These are phyloP conservation scores for Equus przewalskii DNA, from an alignment of 2,113 vertebrate genomes.

Conservation along the genomic window DNA sequence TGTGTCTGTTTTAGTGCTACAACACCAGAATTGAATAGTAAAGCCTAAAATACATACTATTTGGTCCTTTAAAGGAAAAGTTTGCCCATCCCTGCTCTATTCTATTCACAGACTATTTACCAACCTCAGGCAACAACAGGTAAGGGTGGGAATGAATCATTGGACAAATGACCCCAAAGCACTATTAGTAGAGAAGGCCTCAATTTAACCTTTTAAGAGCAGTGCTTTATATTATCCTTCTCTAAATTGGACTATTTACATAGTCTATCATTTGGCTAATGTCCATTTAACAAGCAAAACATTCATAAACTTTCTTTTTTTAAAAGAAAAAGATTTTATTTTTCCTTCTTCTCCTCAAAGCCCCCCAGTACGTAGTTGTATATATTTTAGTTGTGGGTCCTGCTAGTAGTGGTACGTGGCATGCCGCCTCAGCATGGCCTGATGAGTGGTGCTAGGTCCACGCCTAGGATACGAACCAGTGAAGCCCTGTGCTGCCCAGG, in stretches of 20 bases:
- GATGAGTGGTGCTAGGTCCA: no score
- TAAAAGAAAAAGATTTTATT: no score
- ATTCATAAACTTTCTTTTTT: neutral
- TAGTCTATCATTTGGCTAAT: neutral
- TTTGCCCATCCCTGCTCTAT: neutral
- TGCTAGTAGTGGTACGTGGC: no score
- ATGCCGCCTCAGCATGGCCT: no score
- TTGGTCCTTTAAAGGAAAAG: neutral
- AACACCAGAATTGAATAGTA: neutral
- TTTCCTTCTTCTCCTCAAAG: no score
- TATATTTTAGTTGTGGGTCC: no score
- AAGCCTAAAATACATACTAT: slow-evolving; percentile 6
- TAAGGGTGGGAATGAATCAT: neutral
- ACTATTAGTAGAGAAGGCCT: neutral
- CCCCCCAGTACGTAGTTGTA: no score
- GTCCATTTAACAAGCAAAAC: slow-evolving; percentile 40
- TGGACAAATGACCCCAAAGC: slow-evolving; percentile 44
- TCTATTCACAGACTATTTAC: neutral
- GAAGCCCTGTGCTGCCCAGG: no score
- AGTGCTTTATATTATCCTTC: neutral
- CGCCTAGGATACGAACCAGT: no score
- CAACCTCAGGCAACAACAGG: neutral
- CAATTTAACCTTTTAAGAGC: slow-evolving; percentile 20
- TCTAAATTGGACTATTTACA: neutral
- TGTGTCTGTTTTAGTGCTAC: neutral